phyloP scores from a whole-genome alignment of 2,797 vertebrate species.

The Manis crassicaudata region DNA sequence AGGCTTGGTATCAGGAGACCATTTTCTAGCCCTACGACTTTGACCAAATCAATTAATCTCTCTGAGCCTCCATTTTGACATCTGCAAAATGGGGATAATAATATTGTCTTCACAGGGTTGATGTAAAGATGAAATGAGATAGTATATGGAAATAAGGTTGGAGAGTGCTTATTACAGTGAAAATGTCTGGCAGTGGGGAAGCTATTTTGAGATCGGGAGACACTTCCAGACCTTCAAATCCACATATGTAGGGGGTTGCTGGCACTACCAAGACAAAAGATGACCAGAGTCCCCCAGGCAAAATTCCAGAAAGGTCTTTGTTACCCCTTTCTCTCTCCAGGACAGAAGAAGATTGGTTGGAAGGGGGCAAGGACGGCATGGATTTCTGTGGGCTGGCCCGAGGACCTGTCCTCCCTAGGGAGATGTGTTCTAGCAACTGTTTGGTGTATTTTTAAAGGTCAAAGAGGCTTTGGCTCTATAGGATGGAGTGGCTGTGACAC shows the following conservation, averaged over 20 bases:
- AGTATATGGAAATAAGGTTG: neutral
- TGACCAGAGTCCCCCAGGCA: neutral
- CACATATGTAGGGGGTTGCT: neutral
- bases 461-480: constrained; percentile 79
- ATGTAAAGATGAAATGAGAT: constrained; percentile 4
- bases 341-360: neutral
- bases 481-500: constrained; percentile 76
- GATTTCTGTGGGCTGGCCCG: constrained; percentile 26
- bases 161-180: neutral
- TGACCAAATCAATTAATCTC: constrained; percentile 10
- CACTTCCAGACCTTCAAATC: constrained; percentile 43
- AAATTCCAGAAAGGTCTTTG: constrained; percentile 36
- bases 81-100: constrained; percentile 46
- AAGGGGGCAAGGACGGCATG: neutral
- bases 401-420: constrained; percentile 50
- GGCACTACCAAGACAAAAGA: neutral
- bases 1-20: neutral
- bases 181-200: constrained; percentile 30
- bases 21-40: constrained; percentile 36
- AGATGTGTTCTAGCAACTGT: constrained; percentile 77
- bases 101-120: neutral
- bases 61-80: constrained; percentile 48
- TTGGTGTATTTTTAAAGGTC: constrained; percentile 80
- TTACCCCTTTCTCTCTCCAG: neutral
- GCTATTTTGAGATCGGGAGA: constrained; percentile 14